Evolutionary conservation across 2,888 invertebrate species (phyloP), one percentile per base, ranked within the genome.

Genomic region (Notocelia uddmanniana): DNA sequence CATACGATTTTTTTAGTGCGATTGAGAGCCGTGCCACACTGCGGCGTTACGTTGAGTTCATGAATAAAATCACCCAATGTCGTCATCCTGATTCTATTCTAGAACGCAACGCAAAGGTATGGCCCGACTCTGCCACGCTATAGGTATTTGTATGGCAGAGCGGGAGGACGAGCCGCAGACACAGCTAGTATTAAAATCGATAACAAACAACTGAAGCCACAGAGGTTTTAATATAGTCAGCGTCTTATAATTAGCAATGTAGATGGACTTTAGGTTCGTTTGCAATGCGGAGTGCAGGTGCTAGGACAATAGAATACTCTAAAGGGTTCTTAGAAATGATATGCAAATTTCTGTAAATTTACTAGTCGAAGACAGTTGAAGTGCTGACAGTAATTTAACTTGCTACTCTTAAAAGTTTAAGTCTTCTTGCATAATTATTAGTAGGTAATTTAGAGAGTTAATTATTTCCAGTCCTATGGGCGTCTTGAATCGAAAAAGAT

Each of bases 251-350:
- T 60, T 60, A 60, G 23, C 23, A 60, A 60, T 60, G 41, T 21
- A 60, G 60, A 60, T 60, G 45, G 23, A 45, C n/a, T 23, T 21
- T 15, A 15, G 41, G n/a, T 19, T 45, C 41, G 23, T 60, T 60
- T 45, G 45, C 60, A 60, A 45, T 60, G 41, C 23, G 45, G 41
- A 60, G 41, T n/a, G 41, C 45, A 45, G 45, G 60, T 60, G 60
- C 41, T 45, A 45, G 23, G 23, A 60, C 45, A 60, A 60, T 60
- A 45, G 11, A 45, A n/a, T 19, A 23, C 15, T 41, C 19, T 41
- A 23, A n/a, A 23, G 59, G 0, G 3, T 15, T 41, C 9, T 34
- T 37, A 34, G 37, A 34, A 19, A 34, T 58, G 6, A 31, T 9
- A 19, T 57, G 10, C 9, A 37, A 58, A 21, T 37, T 58, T 13